Percentiles rank a stretch among this genome's conserved stretches.
Evolutionary conservation across 2,888 invertebrate species (phyloP).

Genomic region (Mimas tiliae): DNA sequence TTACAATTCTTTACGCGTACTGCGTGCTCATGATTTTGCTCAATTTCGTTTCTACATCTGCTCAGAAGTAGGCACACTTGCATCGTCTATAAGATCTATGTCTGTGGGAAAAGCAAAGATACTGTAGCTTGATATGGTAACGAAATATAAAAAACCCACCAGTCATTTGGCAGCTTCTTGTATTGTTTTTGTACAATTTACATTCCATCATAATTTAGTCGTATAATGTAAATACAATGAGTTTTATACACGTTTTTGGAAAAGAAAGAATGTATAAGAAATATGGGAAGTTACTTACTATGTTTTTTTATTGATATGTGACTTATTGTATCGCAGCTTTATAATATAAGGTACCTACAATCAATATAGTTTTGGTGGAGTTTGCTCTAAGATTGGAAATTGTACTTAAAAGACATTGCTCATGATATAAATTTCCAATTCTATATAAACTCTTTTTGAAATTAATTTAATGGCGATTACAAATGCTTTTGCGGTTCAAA

Average conservation of each 20-base stretch:
- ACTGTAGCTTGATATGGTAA: background rate
- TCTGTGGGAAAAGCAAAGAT: too few relatives aligned
- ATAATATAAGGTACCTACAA: background rate
- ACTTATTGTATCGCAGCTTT: slow-evolving; percentile 18
- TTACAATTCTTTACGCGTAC: too few relatives aligned
- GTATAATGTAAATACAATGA: slow-evolving; percentile 2
- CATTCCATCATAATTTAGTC: slow-evolving; percentile 19
- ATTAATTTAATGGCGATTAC: too few relatives aligned
- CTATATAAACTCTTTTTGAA: too few relatives aligned
- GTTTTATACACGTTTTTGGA: slow-evolving; percentile 15
- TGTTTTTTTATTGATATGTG: slow-evolving; percentile 11
- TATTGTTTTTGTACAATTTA: slow-evolving; percentile 5
- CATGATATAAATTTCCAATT: slow-evolving; percentile 1
- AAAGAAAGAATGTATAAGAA: background rate
- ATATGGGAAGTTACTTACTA: slow-evolving; percentile 18
- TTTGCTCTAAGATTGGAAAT: background rate
- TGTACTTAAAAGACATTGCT: slow-evolving; percentile 21
- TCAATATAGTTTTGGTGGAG: background rate
- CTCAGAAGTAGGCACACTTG: too few relatives aligned
- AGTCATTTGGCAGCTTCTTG: slow-evolving; percentile 10
- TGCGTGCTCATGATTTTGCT: too few relatives aligned
- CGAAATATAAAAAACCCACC: background rate
- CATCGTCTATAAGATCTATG: too few relatives aligned
- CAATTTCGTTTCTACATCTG: too few relatives aligned
- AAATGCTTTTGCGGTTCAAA: too few relatives aligned